Evolutionary conservation across 2,888 invertebrate genomes (phyloP).

Genomic region (Diarsia rubi): DNA sequence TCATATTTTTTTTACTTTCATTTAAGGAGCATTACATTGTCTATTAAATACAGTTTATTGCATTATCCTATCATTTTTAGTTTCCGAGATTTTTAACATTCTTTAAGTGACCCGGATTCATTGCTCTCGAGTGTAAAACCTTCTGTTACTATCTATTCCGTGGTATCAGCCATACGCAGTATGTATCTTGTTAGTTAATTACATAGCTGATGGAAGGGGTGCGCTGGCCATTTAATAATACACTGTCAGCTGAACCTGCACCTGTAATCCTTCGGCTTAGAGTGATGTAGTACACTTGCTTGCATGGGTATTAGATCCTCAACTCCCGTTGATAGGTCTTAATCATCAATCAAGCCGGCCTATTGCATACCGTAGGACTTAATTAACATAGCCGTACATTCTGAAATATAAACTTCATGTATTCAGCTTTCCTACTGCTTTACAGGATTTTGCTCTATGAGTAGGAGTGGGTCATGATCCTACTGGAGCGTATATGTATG

Average conservation of each 20-base stretch:
- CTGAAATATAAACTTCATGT: not conserved
- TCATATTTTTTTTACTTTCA: no score
- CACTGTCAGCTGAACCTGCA: constrained; percentile 25
- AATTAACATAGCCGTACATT: not conserved
- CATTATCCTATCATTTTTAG: no score
- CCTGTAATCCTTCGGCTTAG: constrained; percentile 32
- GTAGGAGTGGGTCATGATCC: not conserved
- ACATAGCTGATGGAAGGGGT: constrained; percentile 30
- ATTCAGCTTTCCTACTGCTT: not conserved
- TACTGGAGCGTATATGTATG: no score
- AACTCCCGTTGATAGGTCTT: constrained; percentile 6
- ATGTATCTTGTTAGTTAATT: constrained; percentile 45
- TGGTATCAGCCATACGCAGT: constrained; percentile 9
- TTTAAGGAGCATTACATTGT: no score
- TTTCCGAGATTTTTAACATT: no score
- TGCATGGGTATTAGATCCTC: not conserved
- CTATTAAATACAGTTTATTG: no score
- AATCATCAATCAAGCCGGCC: constrained; percentile 13
- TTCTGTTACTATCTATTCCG: constrained; percentile 9
- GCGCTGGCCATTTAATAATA: constrained; percentile 39
- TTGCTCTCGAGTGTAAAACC: no score
- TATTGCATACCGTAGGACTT: not conserved
- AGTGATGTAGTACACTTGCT: constrained; percentile 26
- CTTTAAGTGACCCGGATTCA: no score
- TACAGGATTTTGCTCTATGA: not conserved